Evolutionary conservation across 2,113 vertebrate species (phyloP).

Genomic region (Prochilodus magdalenae): DNA sequence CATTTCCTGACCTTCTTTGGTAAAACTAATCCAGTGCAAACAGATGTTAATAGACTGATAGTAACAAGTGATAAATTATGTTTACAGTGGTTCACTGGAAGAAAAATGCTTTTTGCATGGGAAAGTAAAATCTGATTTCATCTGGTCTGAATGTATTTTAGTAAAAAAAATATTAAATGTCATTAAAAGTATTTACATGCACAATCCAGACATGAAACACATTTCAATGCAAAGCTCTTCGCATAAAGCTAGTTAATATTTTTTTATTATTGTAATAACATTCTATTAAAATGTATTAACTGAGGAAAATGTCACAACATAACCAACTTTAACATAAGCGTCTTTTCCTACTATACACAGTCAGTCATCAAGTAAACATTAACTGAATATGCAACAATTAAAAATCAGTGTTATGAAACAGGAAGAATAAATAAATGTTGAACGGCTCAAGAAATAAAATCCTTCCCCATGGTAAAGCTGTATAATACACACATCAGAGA

Average conservation of each 20-base stretch:
- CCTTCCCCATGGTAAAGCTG: not conserved
- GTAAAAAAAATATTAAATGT: no score
- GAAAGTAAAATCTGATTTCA: no score
- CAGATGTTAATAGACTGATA: no score
- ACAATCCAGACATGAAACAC: no score
- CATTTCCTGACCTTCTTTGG: no score
- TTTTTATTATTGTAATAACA: not conserved
- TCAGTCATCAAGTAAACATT: not conserved
- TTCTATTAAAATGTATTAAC: not conserved
- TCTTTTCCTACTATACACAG: not conserved
- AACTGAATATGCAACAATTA: not conserved
- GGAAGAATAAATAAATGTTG: not conserved
- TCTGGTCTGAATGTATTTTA: no score
- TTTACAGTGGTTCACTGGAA: no score
- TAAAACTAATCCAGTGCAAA: no score
- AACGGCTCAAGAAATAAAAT: not conserved
- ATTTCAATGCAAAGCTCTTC: no score
- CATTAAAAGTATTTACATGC: no score
- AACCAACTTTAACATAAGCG: not conserved
- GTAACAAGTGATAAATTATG: no score
- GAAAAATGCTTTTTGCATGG: no score
- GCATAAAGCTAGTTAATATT: not conserved
- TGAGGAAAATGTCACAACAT: not conserved
- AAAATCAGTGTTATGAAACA: not conserved
- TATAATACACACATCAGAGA: conserved; percentile 2